These are phyloP conservation scores for Urophycis tenuis DNA, from an alignment of 2,797 vertebrate species.

Conservation along the genomic window DNA sequence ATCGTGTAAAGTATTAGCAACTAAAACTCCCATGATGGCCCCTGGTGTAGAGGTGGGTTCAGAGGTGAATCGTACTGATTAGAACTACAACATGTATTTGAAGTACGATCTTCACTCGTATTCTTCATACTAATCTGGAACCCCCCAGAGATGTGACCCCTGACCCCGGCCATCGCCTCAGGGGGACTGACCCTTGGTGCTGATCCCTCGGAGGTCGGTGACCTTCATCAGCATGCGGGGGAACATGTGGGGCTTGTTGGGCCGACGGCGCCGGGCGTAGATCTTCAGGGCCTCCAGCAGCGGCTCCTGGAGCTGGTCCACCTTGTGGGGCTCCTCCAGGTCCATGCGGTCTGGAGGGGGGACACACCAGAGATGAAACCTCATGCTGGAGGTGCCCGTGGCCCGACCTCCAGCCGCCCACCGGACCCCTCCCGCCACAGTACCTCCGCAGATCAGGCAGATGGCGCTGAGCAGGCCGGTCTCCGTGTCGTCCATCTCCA, in stretches of 20 bases:
- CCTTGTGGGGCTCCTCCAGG: slow-evolving; percentile 84
- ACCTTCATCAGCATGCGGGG: slow-evolving; percentile 96
- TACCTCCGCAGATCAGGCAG: slow-evolving; percentile 92
- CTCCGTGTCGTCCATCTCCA: slow-evolving; percentile 92
- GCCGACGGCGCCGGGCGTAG: slow-evolving; percentile 83
- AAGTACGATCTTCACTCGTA: no score
- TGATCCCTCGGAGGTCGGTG: slow-evolving; percentile 89
- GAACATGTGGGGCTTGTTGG: slow-evolving; percentile 93
- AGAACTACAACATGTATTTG: no score
- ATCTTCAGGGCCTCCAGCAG: slow-evolving; percentile 87
- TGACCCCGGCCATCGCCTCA: no score
- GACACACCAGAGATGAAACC: no score
- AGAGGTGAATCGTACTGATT: no score
- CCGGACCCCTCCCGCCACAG: not conserved
- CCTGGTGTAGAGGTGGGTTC: no score
- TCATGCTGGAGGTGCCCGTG: no score
- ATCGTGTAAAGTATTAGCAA: no score
- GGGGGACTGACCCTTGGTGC: slow-evolving; percentile 80
- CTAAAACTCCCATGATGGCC: no score
- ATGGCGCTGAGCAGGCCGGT: slow-evolving; percentile 88
- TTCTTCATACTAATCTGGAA: no score
- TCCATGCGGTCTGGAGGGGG: slow-evolving; percentile 81
- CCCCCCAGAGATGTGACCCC: no score
- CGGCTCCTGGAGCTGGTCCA: slow-evolving; percentile 90
- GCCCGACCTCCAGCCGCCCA: no score